Percentiles rank a stretch among this genome's conserved stretches.
These are phyloP conservation scores for Ascidia mentula DNA, from an alignment of 23 tunicate species.

Conservation along the genomic window DNA sequence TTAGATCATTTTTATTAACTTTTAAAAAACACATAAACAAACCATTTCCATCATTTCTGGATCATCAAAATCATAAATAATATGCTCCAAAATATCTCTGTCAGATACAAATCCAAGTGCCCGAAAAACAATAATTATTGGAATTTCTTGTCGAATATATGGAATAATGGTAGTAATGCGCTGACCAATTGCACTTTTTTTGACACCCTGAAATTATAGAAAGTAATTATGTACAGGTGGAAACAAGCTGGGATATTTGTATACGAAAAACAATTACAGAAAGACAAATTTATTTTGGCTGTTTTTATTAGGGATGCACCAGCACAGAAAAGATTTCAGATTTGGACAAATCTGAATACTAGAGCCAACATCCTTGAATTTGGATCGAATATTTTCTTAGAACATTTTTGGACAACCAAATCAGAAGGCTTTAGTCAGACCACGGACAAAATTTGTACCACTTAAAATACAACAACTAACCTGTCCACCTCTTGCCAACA, in stretches of 20 bases:
- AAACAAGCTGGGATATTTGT: neutral
- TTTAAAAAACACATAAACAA: neutral
- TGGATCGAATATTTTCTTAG: too few species aligned
- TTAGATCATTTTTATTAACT: neutral
- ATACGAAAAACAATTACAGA: neutral
- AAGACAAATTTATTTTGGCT: neutral
- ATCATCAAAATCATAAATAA: slow-evolving; percentile 99
- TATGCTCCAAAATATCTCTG: slow-evolving; percentile 97
- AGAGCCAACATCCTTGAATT: too few species aligned
- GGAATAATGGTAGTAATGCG: slow-evolving; percentile 98
- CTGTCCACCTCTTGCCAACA: slow-evolving; percentile 95
- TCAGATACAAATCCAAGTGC: slow-evolving; percentile 99
- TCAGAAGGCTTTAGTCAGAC: too few species aligned
- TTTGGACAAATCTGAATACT: too few species aligned
- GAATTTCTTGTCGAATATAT: slow-evolving; percentile 98
- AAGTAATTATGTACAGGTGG: neutral
- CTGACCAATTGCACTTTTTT: slow-evolving; percentile 99
- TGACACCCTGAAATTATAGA: slow-evolving; percentile 59
- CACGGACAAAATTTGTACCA: too few species aligned
- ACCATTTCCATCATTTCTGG: slow-evolving; percentile 99
- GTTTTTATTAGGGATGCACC: too few species aligned
- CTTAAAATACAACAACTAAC: too few species aligned
- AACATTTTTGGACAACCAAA: too few species aligned
- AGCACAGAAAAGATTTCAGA: too few species aligned
- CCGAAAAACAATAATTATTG: slow-evolving; percentile 96